Evolutionary conservation across 2,888 invertebrate species (phyloP).

Genomic region (Torymus aiolomorphi): DNA sequence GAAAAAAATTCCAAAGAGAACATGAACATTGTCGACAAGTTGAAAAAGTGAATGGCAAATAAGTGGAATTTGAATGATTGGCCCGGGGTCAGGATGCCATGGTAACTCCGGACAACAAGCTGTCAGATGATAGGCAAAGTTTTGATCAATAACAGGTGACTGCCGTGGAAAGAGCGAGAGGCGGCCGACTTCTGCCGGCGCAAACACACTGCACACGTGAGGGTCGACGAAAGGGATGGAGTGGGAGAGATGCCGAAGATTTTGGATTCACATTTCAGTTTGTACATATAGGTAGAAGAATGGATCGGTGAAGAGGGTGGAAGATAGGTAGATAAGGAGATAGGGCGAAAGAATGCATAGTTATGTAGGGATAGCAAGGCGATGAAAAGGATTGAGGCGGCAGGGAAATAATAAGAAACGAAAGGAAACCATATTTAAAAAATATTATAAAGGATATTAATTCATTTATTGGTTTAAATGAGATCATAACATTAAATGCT

Average conservation of each 20-base stretch:
- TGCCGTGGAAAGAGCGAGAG: constrained; percentile 65
- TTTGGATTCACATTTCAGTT: constrained; percentile 19
- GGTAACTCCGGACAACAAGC: constrained; percentile 75
- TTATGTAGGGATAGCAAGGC: too few relatives aligned
- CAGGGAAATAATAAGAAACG: too few relatives aligned
- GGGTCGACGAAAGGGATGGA: constrained; percentile 8
- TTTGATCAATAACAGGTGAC: constrained; percentile 76
- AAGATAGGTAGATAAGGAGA: background rate
- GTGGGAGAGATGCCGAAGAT: constrained; percentile 45
- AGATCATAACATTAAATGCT: too few relatives aligned
- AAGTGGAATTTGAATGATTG: constrained; percentile 72
- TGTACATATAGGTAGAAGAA: too few relatives aligned
- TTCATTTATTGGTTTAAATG: too few relatives aligned
- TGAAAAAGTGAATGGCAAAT: constrained; percentile 6
- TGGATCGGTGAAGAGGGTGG: background rate
- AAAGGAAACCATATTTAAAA: too few relatives aligned
- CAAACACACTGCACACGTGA: background rate
- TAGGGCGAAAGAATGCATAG: too few relatives aligned
- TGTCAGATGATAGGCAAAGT: constrained; percentile 75
- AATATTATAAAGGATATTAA: too few relatives aligned
- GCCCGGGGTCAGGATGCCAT: constrained; percentile 67
- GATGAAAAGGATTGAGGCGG: too few relatives aligned
- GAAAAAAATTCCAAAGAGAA: background rate
- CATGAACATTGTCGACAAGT: background rate
- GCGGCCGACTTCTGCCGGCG: constrained; percentile 6